These are phyloP conservation scores for Reticulitermes lucifugus DNA, from an alignment of 2,888 invertebrate species.

Conservation along the genomic window DNA sequence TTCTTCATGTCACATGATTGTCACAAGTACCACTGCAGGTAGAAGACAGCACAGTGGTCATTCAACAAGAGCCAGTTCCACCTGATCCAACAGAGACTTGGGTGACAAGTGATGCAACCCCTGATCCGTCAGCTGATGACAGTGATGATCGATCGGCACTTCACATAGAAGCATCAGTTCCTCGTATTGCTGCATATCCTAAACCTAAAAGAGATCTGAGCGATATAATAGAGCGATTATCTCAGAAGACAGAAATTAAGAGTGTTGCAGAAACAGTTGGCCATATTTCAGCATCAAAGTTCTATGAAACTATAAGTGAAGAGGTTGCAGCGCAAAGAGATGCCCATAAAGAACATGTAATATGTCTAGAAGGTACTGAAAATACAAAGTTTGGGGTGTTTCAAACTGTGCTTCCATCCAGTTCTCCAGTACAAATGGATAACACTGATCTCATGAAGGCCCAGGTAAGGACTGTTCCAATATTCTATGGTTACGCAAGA, in stretches of 20 bases:
- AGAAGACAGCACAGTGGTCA: slow-evolving; percentile 31
- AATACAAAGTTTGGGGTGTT: slow-evolving; percentile 73
- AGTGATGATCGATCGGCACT: not conserved
- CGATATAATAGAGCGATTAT: slow-evolving; percentile 51
- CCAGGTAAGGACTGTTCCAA: slow-evolving; percentile 66
- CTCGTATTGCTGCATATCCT: slow-evolving; percentile 2
- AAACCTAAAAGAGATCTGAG: slow-evolving; percentile 49
- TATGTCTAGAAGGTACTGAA: slow-evolving; percentile 68
- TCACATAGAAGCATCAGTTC: slow-evolving; percentile 5
- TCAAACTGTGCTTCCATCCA: slow-evolving; percentile 68
- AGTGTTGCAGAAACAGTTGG: slow-evolving; percentile 5
- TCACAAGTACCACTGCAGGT: slow-evolving; percentile 2
- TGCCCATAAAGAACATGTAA: slow-evolving; percentile 29
- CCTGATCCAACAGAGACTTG: slow-evolving; percentile 25
- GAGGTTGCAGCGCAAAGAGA: slow-evolving; percentile 14
- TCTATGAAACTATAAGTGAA: slow-evolving; percentile 33
- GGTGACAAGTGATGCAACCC: slow-evolving; percentile 41
- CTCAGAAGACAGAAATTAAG: slow-evolving; percentile 43
- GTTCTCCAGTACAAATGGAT: slow-evolving; percentile 60
- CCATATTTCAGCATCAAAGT: slow-evolving; percentile 23
- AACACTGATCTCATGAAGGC: slow-evolving; percentile 67
- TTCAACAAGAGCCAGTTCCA: slow-evolving; percentile 36
- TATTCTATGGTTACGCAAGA: too few species aligned
- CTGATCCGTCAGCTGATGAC: not conserved
- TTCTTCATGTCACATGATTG: too few species aligned